Conservation (phyloP, 1,140 invertebrate genomes). For the Camponotus floridanus region DNA sequence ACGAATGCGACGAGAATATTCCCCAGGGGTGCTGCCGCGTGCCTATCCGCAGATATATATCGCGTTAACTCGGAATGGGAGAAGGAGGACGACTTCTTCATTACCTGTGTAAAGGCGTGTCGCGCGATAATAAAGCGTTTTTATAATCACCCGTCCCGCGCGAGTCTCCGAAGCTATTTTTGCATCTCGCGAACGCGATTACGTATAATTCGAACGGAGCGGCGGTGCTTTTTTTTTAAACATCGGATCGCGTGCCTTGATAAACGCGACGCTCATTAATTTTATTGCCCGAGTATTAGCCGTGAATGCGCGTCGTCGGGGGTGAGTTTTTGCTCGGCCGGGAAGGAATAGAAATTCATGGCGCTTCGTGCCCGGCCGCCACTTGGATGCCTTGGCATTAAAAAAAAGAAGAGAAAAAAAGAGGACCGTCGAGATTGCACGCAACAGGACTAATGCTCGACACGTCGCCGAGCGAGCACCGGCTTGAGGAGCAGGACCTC, state of each 20-base stretch:
- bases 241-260: slow-evolving; percentile 48
- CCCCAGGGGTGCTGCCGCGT: slow-evolving; percentile 13
- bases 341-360: slow-evolving; percentile 37
- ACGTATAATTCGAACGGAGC: neutral
- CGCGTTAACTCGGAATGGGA: neutral
- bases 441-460: neutral
- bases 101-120: slow-evolving; percentile 30
- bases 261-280: slow-evolving; percentile 52
- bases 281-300: slow-evolving; percentile 45
- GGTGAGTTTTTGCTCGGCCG: slow-evolving; percentile 19
- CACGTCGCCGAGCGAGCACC: neutral
- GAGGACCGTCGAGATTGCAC: slow-evolving; percentile 7
- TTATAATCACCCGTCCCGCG: slow-evolving; percentile 4
- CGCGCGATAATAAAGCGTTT: slow-evolving; percentile 21
- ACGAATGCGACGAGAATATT: slow-evolving; percentile 18
- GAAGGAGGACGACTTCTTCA: slow-evolving; percentile 23
- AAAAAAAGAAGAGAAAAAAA: too few species aligned
- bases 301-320: slow-evolving; percentile 11
- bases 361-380: neutral
- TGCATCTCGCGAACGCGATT: neutral
- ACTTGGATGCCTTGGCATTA: neutral
- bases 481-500: neutral
- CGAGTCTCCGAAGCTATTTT: neutral
- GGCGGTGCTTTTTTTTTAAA: slow-evolving; percentile 24
- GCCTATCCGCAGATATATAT: neutral